phyloP scores from a whole-genome alignment of 2,888 invertebrate genomes.

The Branchellion lobata region DNA sequence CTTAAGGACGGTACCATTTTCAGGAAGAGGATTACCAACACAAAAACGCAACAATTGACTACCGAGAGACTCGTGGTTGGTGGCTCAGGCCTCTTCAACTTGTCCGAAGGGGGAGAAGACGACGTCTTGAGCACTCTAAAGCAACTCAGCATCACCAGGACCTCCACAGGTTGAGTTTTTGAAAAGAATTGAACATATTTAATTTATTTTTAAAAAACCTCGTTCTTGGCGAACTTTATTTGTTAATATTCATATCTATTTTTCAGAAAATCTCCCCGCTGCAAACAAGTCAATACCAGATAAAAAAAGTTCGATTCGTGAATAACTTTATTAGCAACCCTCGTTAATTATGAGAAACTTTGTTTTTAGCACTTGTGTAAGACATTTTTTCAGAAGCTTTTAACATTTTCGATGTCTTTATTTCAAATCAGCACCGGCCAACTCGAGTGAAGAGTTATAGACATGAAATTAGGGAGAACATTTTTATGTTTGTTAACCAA shows the following conservation, averaged over 20 bases:
- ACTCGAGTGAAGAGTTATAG: no score
- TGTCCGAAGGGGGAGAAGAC: constrained; percentile 40
- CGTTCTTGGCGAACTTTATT: neutral
- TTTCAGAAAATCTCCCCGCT: constrained; percentile 11
- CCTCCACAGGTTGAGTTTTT: constrained; percentile 6
- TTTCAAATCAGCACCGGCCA: no score
- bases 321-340: neutral
- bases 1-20: constrained; percentile 43
- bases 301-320: neutral
- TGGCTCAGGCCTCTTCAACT: constrained; percentile 42
- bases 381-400: no score
- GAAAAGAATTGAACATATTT: neutral
- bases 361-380: neutral
- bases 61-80: constrained; percentile 47
- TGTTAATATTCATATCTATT: neutral
- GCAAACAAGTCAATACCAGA: neutral
- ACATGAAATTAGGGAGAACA: no score
- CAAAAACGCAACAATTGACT: constrained; percentile 46
- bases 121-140: constrained; percentile 44
- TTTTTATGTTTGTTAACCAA: no score
- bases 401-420: no score
- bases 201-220: neutral
- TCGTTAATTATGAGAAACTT: neutral
- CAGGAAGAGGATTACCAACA: constrained; percentile 45
- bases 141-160: constrained; percentile 37